Conservation (phyloP, 2,888 invertebrate species). For the Andrena dorsata region DNA sequence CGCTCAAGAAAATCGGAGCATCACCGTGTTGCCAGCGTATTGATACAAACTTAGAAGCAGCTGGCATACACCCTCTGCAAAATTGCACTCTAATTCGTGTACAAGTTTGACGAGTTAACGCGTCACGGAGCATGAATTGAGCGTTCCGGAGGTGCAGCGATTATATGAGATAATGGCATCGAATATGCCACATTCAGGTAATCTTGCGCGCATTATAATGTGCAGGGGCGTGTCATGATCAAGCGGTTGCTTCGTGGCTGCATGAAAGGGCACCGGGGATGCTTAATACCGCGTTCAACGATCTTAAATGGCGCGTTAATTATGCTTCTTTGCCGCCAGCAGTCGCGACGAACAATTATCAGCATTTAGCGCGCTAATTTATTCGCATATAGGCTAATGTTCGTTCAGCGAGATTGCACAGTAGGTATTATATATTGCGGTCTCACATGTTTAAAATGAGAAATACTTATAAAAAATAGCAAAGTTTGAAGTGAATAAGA, state of each 20-base stretch:
- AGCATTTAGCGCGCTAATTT: slow-evolving; percentile 14
- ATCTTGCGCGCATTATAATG: slow-evolving; percentile 62
- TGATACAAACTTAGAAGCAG: too few relatives aligned
- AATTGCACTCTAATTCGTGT: background rate
- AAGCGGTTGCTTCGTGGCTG: slow-evolving; percentile 59
- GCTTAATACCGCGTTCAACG: slow-evolving; percentile 61
- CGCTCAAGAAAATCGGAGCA: too few relatives aligned
- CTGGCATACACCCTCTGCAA: background rate
- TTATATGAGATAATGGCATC: slow-evolving; percentile 64
- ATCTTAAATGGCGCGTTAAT: slow-evolving; percentile 56
- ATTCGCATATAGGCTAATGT: background rate
- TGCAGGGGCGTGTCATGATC: slow-evolving; percentile 65
- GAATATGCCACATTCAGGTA: slow-evolving; percentile 66
- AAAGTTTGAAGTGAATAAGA: too few relatives aligned
- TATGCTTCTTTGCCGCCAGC: slow-evolving; percentile 7
- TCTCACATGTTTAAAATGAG: too few relatives aligned
- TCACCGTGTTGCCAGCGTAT: too few relatives aligned
- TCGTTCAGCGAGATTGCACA: background rate
- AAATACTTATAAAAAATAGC: too few relatives aligned
- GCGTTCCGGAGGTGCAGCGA: slow-evolving; percentile 33
- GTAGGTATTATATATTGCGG: too few relatives aligned
- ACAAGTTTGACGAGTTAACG: background rate
- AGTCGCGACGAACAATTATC: background rate
- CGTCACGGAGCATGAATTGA: background rate
- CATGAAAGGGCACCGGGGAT: slow-evolving; percentile 48